These are phyloP conservation scores for Pelusios castaneus DNA, from an alignment of 2,113 vertebrate genomes.

Conservation along the genomic window DNA sequence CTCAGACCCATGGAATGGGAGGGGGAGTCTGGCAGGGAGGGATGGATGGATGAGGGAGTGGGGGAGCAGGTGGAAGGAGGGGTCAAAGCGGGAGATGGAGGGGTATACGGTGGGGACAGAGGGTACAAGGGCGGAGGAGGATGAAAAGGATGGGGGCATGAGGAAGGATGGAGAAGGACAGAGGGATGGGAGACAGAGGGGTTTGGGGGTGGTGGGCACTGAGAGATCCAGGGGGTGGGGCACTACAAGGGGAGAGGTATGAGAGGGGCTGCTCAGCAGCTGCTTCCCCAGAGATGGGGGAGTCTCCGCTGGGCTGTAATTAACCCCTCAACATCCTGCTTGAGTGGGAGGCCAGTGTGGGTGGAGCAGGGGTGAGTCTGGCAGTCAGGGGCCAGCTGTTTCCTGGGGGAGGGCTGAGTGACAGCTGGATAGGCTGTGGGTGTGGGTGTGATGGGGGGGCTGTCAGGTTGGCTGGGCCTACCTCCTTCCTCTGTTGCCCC, in stretches of 20 bases:
- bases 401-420: not conserved
- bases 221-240: too few relatives aligned
- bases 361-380: not conserved
- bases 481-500: not conserved
- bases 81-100: not conserved
- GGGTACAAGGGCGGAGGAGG: too few relatives aligned
- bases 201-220: not conserved
- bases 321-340: not conserved
- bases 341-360: not conserved
- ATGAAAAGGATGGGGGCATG: not conserved
- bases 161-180: not conserved
- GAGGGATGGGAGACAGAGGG: not conserved
- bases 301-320: not conserved
- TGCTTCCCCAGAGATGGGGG: too few relatives aligned
- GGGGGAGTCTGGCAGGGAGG: not conserved
- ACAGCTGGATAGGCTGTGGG: not conserved
- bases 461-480: not conserved
- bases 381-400: not conserved
- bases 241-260: not conserved
- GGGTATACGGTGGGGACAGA: not conserved
- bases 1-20: slow-evolving; percentile 18
- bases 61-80: too few relatives aligned
- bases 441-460: not conserved
- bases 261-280: too few relatives aligned
- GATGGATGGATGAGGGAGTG: not conserved